Evolutionary conservation across 2,113 vertebrate species (phyloP).

Genomic region (Progne subis): DNA sequence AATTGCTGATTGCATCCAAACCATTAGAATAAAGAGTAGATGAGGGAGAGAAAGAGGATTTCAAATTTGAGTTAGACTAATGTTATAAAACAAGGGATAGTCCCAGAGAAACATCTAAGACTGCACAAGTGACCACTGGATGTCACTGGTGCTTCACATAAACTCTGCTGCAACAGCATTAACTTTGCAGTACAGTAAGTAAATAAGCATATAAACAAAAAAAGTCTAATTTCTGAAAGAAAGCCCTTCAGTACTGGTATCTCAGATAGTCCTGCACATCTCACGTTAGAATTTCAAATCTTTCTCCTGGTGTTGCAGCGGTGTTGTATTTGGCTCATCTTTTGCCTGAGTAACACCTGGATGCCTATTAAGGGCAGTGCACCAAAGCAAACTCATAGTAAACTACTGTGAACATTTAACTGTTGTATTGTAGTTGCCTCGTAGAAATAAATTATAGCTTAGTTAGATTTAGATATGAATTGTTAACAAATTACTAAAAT

Average conservation of each 20-base stretch:
- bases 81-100: slow-evolving; percentile 54
- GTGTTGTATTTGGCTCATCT: neutral
- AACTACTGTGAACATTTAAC: slow-evolving; percentile 52
- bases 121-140: neutral
- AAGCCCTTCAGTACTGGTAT: slow-evolving; percentile 65
- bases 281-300: neutral
- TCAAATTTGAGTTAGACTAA: slow-evolving; percentile 69
- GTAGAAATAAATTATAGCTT: slow-evolving; percentile 10
- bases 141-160: slow-evolving; percentile 24
- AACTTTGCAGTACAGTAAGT: slow-evolving; percentile 28
- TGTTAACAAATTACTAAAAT: slow-evolving; percentile 19
- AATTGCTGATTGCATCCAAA: slow-evolving; percentile 56
- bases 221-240: slow-evolving; percentile 71
- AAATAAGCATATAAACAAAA: neutral
- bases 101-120: slow-evolving; percentile 36
- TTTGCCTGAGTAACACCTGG: neutral
- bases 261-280: slow-evolving; percentile 61
- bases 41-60: slow-evolving; percentile 74
- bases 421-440: slow-evolving; percentile 47
- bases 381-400: slow-evolving; percentile 59
- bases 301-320: slow-evolving; percentile 16
- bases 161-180: slow-evolving; percentile 39
- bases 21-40: slow-evolving; percentile 54
- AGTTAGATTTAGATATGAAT: slow-evolving; percentile 48
- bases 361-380: neutral